phyloP scores from a whole-genome alignment of 2,888 invertebrate genomes.

The Ellobium chinense region DNA sequence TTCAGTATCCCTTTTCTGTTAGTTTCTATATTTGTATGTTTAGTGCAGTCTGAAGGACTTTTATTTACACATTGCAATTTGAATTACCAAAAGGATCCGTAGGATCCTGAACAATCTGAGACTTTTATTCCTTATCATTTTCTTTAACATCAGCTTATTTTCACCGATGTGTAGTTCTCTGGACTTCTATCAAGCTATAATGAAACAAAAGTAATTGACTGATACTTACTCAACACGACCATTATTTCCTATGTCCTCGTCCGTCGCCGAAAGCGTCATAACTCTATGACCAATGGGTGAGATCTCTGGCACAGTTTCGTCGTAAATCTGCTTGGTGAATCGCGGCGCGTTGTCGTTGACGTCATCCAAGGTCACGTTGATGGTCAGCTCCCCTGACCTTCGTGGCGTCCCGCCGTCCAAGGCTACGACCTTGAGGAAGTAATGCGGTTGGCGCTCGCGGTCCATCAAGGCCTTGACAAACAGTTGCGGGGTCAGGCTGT shows the following conservation, averaged over 20 bases:
- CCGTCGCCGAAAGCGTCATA: conserved; percentile 36
- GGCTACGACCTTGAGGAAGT: conserved; percentile 44
- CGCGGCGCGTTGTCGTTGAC: conserved; percentile 50
- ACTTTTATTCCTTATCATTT: too few relatives aligned
- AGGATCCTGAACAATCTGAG: too few relatives aligned
- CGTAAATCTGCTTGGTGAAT: conserved; percentile 38
- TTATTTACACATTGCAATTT: too few relatives aligned
- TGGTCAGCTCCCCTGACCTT: conserved; percentile 41
- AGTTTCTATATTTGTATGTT: too few relatives aligned
- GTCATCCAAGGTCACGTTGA: conserved; percentile 49
- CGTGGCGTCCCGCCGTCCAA: conserved; percentile 43
- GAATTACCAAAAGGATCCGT: too few relatives aligned
- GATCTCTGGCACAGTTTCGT: conserved; percentile 41
- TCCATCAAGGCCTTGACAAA: conserved; percentile 40
- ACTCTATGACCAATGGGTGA: conserved; percentile 18
- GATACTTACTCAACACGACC: conserved; percentile 41
- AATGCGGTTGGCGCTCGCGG: conserved; percentile 36
- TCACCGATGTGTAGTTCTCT: too few relatives aligned
- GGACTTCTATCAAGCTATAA: too few relatives aligned
- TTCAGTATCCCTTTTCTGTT: too few relatives aligned
- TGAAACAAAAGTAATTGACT: too few relatives aligned
- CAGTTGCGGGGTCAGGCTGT: conserved; percentile 47
- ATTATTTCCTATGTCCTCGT: conserved; percentile 46
- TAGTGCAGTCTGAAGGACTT: too few relatives aligned
- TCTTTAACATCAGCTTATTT: too few relatives aligned